Conservation (phyloP, 1,140 invertebrate genomes). For the Drosophila murphyi region DNA sequence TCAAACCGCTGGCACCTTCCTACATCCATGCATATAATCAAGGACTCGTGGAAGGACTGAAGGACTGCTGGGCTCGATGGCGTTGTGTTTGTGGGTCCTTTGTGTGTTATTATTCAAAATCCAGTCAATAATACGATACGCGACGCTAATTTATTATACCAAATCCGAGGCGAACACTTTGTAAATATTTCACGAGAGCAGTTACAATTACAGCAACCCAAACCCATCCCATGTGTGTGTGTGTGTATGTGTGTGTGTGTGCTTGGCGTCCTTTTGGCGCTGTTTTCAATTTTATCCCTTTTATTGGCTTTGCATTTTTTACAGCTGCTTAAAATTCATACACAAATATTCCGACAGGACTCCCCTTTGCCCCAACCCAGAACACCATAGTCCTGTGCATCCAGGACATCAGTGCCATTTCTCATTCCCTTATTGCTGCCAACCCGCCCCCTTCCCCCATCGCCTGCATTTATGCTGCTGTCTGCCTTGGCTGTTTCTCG, state of each 20-base stretch:
- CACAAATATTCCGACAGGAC: conserved; percentile 60
- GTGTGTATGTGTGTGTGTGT: conserved; percentile 16
- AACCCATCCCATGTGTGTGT: not conserved
- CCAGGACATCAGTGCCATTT: conserved; percentile 2
- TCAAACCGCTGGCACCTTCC: conserved; percentile 25
- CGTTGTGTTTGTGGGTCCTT: conserved; percentile 54
- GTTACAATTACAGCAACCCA: conserved; percentile 67
- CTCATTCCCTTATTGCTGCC: not conserved
- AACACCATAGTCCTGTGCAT: conserved; percentile 8
- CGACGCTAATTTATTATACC: conserved; percentile 78
- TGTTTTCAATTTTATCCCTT: conserved; percentile 80
- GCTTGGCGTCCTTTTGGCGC: conserved; percentile 8
- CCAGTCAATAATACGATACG: conserved; percentile 81
- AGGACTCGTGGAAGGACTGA: not conserved
- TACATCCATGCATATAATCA: not conserved
- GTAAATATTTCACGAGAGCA: conserved; percentile 55
- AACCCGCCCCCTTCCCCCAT: not conserved
- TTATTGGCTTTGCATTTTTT: conserved; percentile 77
- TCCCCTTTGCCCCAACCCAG: not conserved
- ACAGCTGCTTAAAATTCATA: conserved; percentile 81
- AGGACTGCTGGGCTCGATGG: not conserved
- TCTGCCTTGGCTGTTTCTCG: conserved; percentile 49
- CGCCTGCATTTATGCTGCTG: conserved; percentile 37
- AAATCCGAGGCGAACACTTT: conserved; percentile 45
- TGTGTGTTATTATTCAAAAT: conserved; percentile 83